Conservation (phyloP, 2,888 invertebrate genomes). For the Hydriomena furcata region DNA sequence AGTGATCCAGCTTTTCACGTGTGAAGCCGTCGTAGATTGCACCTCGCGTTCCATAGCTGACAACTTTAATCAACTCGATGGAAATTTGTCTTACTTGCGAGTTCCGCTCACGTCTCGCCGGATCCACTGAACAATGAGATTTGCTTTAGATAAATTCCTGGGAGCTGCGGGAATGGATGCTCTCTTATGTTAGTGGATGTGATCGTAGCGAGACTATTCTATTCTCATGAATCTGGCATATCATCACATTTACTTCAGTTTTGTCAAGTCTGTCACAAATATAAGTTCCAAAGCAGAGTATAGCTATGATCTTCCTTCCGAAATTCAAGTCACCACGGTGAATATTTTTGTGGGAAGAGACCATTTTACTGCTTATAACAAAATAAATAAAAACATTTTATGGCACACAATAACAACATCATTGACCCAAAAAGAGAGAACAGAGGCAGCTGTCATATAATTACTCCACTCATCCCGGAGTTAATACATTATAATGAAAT, state of each 20-base stretch:
- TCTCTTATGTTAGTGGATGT: conserved; percentile 40
- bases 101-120: conserved; percentile 68
- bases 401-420: conserved; percentile 23
- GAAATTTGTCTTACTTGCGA: conserved; percentile 74
- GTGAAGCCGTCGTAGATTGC: conserved; percentile 54
- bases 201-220: conserved; percentile 18
- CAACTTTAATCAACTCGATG: conserved; percentile 78
- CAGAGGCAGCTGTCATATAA: conserved; percentile 44
- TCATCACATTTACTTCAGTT: background rate
- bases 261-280: no score
- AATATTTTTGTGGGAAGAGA: background rate
- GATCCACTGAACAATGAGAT: conserved; percentile 71
- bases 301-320: no score
- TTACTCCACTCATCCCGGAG: conserved; percentile 53
- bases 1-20: conserved; percentile 23
- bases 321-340: no score
- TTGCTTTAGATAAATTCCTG: conserved; percentile 68
- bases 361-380: background rate
- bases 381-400: conserved; percentile 17
- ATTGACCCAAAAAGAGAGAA: conserved; percentile 30
- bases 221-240: conserved; percentile 10
- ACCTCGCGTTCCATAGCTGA: conserved; percentile 63
- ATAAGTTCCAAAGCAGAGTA: no score
- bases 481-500: conserved; percentile 75
- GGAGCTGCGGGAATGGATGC: conserved; percentile 50